Percentiles rank a stretch among this genome's conserved stretches.
Evolutionary conservation across 2,797 vertebrate species (phyloP).

Genomic region (Tolypeutes matacus): DNA sequence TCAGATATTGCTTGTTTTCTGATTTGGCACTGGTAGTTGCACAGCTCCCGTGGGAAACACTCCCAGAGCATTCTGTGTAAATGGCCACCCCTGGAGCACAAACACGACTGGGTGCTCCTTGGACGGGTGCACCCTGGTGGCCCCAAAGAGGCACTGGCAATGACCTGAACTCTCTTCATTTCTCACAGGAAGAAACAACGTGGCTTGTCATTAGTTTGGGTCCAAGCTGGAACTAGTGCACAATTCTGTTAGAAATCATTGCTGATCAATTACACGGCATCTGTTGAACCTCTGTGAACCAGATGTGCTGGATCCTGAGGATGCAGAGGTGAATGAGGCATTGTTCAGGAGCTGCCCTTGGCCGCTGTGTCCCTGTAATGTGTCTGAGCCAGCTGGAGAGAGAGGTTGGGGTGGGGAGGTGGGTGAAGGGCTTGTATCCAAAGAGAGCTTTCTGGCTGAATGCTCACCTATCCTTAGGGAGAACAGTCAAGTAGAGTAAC

Average conservation of each 20-base stretch:
- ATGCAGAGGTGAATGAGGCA: neutral
- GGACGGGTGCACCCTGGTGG: too few species aligned
- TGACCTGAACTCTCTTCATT: neutral
- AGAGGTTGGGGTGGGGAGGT: neutral
- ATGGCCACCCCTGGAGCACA: neutral
- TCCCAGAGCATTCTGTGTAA: neutral
- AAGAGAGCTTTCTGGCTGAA: neutral
- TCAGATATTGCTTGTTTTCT: neutral
- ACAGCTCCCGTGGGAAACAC: neutral
- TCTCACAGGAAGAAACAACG: neutral
- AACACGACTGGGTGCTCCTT: rapidly evolving
- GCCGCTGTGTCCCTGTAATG: too few species aligned
- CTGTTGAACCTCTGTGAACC: neutral
- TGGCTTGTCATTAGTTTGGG: neutral
- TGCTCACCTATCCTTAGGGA: neutral
- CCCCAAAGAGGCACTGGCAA: neutral
- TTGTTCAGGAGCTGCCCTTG: neutral
- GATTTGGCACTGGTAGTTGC: neutral
- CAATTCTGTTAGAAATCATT: slow-evolving; percentile 30
- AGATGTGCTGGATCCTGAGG: neutral
- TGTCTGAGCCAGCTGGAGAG: neutral
- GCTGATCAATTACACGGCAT: slow-evolving; percentile 21
- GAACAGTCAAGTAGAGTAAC: neutral
- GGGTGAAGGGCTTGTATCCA: neutral
- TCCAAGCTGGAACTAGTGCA: neutral